Conservation (phyloP, 1,140 invertebrate species). For the Calosoma granatense region DNA sequence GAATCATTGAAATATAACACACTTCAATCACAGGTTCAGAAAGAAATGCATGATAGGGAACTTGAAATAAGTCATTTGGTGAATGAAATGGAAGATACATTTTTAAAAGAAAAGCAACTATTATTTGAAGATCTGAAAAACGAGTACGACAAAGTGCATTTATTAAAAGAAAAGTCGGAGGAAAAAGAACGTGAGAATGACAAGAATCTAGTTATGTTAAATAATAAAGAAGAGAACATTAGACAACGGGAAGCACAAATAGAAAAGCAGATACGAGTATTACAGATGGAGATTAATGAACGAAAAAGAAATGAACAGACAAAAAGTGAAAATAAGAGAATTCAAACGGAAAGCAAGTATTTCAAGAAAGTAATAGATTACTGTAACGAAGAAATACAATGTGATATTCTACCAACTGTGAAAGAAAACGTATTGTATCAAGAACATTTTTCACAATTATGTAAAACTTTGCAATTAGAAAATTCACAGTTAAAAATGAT, state of each 20-base stretch:
- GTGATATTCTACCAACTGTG: neutral
- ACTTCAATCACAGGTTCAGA: neutral
- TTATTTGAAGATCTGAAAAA: conserved; percentile 17
- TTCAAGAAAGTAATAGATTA: neutral
- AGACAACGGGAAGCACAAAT: conserved; percentile 5
- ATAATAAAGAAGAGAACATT: conserved; percentile 3
- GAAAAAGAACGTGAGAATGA: neutral
- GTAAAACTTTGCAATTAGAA: conserved; percentile 14
- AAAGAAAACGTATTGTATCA: neutral
- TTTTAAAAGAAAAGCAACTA: conserved; percentile 16
- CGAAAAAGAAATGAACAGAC: conserved; percentile 10
- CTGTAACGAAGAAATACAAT: neutral
- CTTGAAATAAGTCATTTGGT: conserved; percentile 7
- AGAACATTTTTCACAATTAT: neutral
- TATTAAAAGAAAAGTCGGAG: conserved; percentile 14
- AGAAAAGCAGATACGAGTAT: conserved; percentile 8
- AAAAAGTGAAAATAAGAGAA: neutral
- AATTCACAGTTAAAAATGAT: conserved; percentile 7
- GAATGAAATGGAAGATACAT: conserved; percentile 10
- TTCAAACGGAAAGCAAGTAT: neutral
- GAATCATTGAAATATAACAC: conserved; percentile 2
- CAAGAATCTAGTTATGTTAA: neutral
- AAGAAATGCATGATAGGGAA: neutral
- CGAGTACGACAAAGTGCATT: conserved; percentile 14
- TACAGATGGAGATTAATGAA: neutral